Base-by-base conservation (phyloP, 2,888 invertebrate species). In the Nudaria mundana region DNA sequence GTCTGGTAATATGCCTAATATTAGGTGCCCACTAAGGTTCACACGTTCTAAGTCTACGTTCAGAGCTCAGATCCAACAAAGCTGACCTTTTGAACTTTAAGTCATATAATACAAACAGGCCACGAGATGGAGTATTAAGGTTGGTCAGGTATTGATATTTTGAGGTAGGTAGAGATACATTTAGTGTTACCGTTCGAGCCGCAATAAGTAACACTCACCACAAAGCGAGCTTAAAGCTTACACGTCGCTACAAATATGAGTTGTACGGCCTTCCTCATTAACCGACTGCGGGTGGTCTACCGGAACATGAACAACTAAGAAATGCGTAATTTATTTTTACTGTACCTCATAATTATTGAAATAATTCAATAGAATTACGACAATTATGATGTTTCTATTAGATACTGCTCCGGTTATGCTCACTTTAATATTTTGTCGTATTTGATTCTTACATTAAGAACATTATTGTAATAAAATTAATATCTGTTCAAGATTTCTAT, bases 231-330 rank as follows among this genome's bases (percentile, higher is more conserved):
- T 20, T 64, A n/a, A n/a, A n/a, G n/a, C n/a, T n/a, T 58, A 48
- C 56, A 64, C 60, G 48, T 57, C 48, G 43, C 50, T 52, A 64
- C 67, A 57, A 65, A 69, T 63, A 63, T 56, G 52, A 69, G 51
- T 61, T 59, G 60, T 60, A 62, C 52, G 59, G 56, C 54, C 48
- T 49, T 59, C 64, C 63, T 58, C 54, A 68, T 69, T 69, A n/a
- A 67, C 60, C 49, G 54, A 61, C 67, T 51, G 58, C 63, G 75
- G 76, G 76, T 76, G 79, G 79, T 72, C 78, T 59, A 60, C 55
- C 48, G 45, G 57, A 61, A 59, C 53, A 24, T 13, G 28, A 24
- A 44, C 35, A 57, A 55, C 61, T 43, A 44, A 55, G 63, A 61
- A 63, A 56, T 52, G 43, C 48, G 48, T 51, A 57, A 65, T 67